phyloP scores from a whole-genome alignment of 2,113 vertebrate genomes.

The Sminthopsis crassicaudata region DNA sequence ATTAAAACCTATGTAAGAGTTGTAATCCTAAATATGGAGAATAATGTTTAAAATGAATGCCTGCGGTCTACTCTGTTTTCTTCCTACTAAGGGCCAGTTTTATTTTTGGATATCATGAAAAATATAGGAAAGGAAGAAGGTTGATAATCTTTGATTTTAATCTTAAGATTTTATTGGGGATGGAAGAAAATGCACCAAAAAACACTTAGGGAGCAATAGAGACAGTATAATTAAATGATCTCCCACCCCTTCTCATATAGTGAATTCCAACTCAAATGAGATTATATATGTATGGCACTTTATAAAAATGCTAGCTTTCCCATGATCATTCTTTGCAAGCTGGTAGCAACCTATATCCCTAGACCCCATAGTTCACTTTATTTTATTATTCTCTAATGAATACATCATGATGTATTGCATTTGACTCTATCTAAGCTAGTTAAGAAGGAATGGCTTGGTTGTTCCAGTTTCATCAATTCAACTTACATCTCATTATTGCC shows the following conservation, averaged over 20 bases:
- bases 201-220: background rate
- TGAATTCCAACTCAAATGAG: background rate
- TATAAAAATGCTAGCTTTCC: background rate
- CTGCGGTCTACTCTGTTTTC: background rate
- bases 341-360: background rate
- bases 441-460: background rate
- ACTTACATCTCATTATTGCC: background rate
- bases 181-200: background rate
- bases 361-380: background rate
- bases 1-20: conserved; percentile 53
- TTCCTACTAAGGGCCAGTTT: background rate
- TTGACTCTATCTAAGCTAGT: background rate
- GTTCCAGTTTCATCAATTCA: background rate
- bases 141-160: background rate
- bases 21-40: background rate
- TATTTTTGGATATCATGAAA: background rate
- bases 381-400: background rate
- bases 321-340: background rate
- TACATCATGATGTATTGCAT: background rate
- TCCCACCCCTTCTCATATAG: background rate
- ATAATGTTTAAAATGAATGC: background rate
- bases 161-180: background rate
- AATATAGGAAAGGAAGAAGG: background rate
- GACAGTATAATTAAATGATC: background rate
- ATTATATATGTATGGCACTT: background rate